Evolutionary conservation across 2,113 vertebrate species (phyloP).

Genomic region (Strix aluco): DNA sequence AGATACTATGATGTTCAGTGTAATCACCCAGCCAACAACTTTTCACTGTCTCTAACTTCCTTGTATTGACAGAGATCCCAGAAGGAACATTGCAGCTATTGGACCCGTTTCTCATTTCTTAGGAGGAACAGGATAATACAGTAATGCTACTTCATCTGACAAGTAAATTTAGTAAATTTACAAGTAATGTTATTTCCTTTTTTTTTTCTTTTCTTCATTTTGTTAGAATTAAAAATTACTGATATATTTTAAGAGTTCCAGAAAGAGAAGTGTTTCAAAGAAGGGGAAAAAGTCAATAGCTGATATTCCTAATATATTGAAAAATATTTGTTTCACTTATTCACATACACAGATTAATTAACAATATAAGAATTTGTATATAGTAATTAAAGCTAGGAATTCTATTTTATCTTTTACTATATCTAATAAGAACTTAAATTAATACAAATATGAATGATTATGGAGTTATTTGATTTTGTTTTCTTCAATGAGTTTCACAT

Average conservation of each 20-base stretch:
- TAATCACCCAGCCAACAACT: neutral
- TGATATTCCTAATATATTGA: neutral
- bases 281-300: neutral
- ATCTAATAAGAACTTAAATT: neutral
- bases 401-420: neutral
- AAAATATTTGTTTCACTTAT: neutral
- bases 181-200: rapidly evolving
- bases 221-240: neutral
- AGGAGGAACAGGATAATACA: neutral
- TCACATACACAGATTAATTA: neutral
- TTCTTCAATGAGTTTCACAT: neutral
- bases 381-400: neutral
- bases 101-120: neutral
- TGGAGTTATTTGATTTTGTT: neutral
- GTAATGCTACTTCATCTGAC: neutral
- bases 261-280: neutral
- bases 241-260: neutral
- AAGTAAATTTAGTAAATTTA: neutral
- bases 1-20: rapidly evolving
- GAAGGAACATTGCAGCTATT: neutral
- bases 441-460: neutral
- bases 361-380: neutral
- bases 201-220: neutral
- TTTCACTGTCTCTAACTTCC: neutral
- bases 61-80: neutral